Base-by-base conservation (phyloP, 2,888 invertebrate species). In the Nomada fucata region DNA sequence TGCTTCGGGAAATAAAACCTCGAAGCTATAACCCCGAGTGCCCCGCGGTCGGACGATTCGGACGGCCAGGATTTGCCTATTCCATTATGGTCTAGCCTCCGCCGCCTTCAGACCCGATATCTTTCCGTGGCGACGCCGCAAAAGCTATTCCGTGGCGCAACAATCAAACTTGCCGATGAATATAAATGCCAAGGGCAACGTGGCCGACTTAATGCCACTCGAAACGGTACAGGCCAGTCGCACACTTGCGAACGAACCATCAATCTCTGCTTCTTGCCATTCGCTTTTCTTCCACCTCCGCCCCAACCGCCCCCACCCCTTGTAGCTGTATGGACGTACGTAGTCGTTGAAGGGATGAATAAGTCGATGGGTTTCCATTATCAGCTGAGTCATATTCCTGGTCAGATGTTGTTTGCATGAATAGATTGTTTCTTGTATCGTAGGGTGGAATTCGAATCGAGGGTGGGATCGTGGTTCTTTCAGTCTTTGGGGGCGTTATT, bases 131-230 rank as follows among this genome's bases (percentile, higher is more conserved):
- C 23, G 20, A n/a, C 47, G 70, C 20, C 20, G 18, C 15, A 36
- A 18, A 63, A 68, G 18, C 77, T 67, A 69, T 78, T 74, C 86
- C 52, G 65, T 47, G 69, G 68, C 52, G 83, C 68, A 7, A 80
- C 82, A 88, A 84, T 87, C 88, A 84, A 86, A 87, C 82, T 88
- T 86, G 75, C 82, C 87, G 88, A 87, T 87, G 87, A 88, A 87
- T 87, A 87, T 86, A 87, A 87, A 87, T 86, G 88, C 77, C 80
- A 69, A 72, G 78, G 79, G 67, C 86, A 84, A 83, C 76, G 74
- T 65, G 79, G 73, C 72, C 85, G 80, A 76, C 78, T 86, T 86
- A 79, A 86, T 67, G 84, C 76, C 76, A 57, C 65, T 53, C 71
- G 50, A 47, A 61, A 57, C 57, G 72, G 71, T 70, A 76, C 70